These are phyloP conservation scores for Pocillopora grandis DNA, from an alignment of 92 coral and sea anemone genomes.

Conservation along the genomic window DNA sequence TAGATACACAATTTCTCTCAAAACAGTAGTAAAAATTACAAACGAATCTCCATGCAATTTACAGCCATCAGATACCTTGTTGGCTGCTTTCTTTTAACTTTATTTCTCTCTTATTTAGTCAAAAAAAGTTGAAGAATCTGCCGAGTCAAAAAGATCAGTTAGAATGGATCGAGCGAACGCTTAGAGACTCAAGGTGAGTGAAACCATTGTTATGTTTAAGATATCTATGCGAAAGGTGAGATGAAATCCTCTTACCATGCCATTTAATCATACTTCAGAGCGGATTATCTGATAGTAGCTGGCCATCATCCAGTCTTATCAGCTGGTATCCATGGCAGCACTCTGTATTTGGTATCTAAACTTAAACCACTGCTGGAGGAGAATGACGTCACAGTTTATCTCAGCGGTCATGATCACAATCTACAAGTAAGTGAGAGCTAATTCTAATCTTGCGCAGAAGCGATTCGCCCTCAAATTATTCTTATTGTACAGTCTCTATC, in stretches of 20 bases:
- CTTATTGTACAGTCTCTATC: no score
- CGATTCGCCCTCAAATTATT: not conserved
- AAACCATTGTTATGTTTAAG: no score
- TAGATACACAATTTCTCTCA: no score
- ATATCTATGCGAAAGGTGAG: no score
- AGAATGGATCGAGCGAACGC: conserved; percentile 59
- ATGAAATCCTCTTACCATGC: no score
- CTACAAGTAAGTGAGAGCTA: conserved; percentile 66
- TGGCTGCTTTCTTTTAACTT: not conserved
- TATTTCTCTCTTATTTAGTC: not conserved
- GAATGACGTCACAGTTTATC: conserved; percentile 85
- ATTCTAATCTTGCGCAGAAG: not conserved
- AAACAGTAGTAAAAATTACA: no score
- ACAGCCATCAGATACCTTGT: not conserved
- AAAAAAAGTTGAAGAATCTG: conserved; percentile 12
- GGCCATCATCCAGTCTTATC: conserved; percentile 95
- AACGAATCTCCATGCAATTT: no score
- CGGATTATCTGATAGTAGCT: conserved; percentile 82
- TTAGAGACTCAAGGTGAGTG: conserved; percentile 60
- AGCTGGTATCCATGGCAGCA: conserved; percentile 84
- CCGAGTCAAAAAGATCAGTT: conserved; percentile 54
- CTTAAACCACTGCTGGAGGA: conserved; percentile 75
- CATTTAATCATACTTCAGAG: conserved; percentile 48
- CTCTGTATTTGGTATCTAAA: conserved; percentile 57
- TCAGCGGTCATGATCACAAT: conserved; percentile 97